phyloP scores from a whole-genome alignment of 1,140 invertebrate species.

The Cardiocondyla obscurior region DNA sequence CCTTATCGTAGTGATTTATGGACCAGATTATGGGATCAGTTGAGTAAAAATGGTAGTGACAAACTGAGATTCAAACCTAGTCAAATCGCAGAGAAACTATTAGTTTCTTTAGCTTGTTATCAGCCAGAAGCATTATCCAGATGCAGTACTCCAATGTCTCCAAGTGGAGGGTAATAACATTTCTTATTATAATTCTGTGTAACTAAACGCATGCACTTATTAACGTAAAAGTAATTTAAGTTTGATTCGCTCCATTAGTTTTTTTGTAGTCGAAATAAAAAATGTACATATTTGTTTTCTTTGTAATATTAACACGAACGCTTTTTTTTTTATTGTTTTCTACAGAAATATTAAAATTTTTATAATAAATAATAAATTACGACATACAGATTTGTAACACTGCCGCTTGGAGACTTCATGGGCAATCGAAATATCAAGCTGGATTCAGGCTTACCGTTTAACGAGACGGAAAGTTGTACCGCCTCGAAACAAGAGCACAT shows the following conservation, averaged over 20 bases:
- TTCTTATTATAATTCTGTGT: constrained; percentile 24
- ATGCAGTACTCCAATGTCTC: constrained; percentile 92
- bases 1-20: constrained; percentile 92
- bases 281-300: background rate
- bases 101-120: constrained; percentile 91
- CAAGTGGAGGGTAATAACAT: constrained; percentile 84
- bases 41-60: constrained; percentile 85
- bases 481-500: constrained; percentile 94
- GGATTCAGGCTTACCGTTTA: constrained; percentile 87
- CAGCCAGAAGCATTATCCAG: constrained; percentile 93
- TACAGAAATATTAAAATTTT: background rate
- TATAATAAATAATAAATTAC: background rate
- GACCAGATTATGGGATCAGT: constrained; percentile 91
- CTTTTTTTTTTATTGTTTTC: background rate
- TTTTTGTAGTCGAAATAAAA: background rate
- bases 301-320: background rate
- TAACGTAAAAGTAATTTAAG: background rate
- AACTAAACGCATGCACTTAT: constrained; percentile 3
- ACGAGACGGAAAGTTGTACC: constrained; percentile 92
- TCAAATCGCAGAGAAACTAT: constrained; percentile 89
- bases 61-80: constrained; percentile 87
- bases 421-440: constrained; percentile 79
- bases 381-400: constrained; percentile 72
- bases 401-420: constrained; percentile 81
- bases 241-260: background rate